Conservation (phyloP, 2,888 invertebrate genomes). For the Leptura quadrifasciata region DNA sequence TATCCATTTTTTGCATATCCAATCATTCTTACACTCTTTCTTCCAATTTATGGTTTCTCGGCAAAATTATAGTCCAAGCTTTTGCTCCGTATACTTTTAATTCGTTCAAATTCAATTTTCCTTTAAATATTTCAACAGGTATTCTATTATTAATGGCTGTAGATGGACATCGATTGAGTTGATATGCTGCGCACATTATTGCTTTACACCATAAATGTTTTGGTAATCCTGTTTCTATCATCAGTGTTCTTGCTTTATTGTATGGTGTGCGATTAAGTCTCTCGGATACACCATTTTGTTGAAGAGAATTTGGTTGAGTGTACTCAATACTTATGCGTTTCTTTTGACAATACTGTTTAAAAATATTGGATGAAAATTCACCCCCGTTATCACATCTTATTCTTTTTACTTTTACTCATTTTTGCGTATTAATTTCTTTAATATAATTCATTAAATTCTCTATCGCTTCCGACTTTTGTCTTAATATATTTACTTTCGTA, state of each 20-base stretch:
- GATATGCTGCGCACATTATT: too few species aligned
- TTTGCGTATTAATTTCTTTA: constrained; percentile 48
- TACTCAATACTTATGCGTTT: constrained; percentile 50
- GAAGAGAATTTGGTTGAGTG: constrained; percentile 51
- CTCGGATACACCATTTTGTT: constrained; percentile 55
- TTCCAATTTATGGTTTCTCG: too few species aligned
- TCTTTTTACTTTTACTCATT: constrained; percentile 46
- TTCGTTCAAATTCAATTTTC: constrained; percentile 52
- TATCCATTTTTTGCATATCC: too few species aligned
- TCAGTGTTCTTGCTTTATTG: constrained; percentile 54
- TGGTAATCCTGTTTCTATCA: constrained; percentile 55
- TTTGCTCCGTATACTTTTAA: too few species aligned
- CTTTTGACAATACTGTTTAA: constrained; percentile 47
- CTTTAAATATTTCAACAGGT: constrained; percentile 54
- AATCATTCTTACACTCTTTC: too few species aligned
- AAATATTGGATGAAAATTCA: constrained; percentile 47
- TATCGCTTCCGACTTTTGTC: constrained; percentile 46
- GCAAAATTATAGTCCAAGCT: too few species aligned
- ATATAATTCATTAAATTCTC: constrained; percentile 50
- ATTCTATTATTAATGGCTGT: too few species aligned
- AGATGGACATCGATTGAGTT: constrained; percentile 57
- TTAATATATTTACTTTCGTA: constrained; percentile 46
- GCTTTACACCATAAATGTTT: constrained; percentile 56
- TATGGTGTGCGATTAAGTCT: constrained; percentile 56
- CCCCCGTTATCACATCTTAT: constrained; percentile 50